phyloP scores from a whole-genome alignment of 2,113 vertebrate species.

The Centropus unirufus region DNA sequence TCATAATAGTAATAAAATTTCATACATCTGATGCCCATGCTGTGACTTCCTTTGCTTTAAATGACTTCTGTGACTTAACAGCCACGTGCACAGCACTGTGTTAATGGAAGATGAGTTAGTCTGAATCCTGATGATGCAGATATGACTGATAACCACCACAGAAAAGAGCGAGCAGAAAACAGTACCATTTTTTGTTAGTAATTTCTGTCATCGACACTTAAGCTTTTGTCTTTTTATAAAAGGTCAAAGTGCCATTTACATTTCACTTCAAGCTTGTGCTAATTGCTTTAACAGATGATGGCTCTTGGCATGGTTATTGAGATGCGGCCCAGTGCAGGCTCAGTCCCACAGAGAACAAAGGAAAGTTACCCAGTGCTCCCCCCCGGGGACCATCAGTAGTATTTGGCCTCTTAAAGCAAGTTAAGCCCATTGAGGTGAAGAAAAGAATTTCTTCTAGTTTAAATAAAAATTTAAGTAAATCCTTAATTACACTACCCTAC shows the following conservation, averaged over 20 bases:
- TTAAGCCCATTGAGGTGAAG: not conserved
- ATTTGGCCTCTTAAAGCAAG: not conserved
- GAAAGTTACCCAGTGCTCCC: not conserved
- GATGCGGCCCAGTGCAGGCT: not conserved
- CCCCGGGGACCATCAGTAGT: not conserved
- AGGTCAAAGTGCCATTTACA: not conserved
- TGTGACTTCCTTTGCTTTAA: not conserved
- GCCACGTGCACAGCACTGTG: not conserved
- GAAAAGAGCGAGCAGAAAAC: not conserved
- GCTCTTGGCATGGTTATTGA: not conserved
- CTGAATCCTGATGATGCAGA: not conserved
- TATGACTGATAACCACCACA: not conserved
- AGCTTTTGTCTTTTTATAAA: not conserved
- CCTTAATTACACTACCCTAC: not conserved
- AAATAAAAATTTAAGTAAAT: not conserved
- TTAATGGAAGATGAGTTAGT: not conserved
- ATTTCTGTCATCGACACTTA: not conserved
- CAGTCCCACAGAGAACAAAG: not conserved
- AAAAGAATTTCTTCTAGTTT: not conserved
- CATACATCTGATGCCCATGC: not conserved
- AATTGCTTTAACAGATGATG: not conserved
- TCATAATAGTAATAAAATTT: not conserved
- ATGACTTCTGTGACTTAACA: not conserved
- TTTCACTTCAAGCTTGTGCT: not conserved
- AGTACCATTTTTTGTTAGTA: not conserved